Conservation (phyloP, 2,113 vertebrate genomes). For the Oryzias melastigma region DNA sequence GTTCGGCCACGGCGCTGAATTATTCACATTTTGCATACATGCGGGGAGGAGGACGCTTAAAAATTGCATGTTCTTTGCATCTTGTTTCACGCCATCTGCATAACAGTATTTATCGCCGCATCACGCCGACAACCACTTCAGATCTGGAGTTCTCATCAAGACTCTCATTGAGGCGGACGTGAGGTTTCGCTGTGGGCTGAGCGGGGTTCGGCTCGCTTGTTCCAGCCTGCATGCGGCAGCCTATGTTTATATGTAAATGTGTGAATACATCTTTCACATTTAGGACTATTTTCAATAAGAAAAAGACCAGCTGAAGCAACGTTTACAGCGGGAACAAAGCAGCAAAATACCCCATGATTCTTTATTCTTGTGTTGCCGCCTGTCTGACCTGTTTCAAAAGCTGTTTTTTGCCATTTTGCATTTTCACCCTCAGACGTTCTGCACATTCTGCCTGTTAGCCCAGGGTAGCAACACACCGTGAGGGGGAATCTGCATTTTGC, state of each 20-base stretch:
- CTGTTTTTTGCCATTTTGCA: slow-evolving; percentile 16
- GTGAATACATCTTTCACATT: slow-evolving; percentile 1
- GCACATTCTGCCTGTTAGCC: slow-evolving; percentile 20
- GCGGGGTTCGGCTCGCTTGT: neutral
- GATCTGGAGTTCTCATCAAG: slow-evolving; percentile 5
- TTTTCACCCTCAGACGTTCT: slow-evolving; percentile 29
- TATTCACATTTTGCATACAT: slow-evolving; percentile 43
- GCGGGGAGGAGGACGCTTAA: neutral
- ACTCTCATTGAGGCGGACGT: slow-evolving; percentile 3
- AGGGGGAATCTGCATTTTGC: slow-evolving; percentile 57
- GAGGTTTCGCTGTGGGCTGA: neutral
- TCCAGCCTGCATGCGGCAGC: neutral
- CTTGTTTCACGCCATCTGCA: slow-evolving; percentile 10
- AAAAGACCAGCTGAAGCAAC: neutral
- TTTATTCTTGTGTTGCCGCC: slow-evolving; percentile 24
- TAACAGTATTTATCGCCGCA: slow-evolving; percentile 22
- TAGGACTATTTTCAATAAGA: neutral
- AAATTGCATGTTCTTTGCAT: slow-evolving; percentile 13
- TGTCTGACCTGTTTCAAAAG: slow-evolving; percentile 28
- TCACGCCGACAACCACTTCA: slow-evolving; percentile 15
- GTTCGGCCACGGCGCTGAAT: slow-evolving; percentile 39
- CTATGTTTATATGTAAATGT: slow-evolving; percentile 2
- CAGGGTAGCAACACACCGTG: slow-evolving; percentile 41
- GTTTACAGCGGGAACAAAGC: neutral
- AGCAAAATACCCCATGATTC: neutral